These are phyloP conservation scores for Hoplostethus atlanticus DNA, from an alignment of 2,797 vertebrate species.

Conservation along the genomic window DNA sequence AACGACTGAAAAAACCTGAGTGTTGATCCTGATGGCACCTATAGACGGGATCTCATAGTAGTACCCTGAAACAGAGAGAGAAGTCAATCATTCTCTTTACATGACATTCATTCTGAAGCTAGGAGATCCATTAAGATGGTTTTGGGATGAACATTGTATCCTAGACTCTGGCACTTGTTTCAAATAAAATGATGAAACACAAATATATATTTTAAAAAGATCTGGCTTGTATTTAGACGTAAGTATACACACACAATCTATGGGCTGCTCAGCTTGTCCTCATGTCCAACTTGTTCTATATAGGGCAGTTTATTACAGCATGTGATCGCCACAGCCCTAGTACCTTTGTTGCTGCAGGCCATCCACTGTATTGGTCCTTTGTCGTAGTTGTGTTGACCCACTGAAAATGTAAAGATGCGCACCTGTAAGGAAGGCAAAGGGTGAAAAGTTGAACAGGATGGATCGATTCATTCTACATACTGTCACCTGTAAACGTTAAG, in stretches of 20 bases:
- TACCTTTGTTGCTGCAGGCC: conserved; percentile 98
- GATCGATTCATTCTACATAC: neutral
- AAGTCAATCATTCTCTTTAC: neutral
- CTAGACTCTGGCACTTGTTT: too few species aligned
- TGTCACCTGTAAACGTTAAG: neutral
- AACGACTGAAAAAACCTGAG: conserved; percentile 63
- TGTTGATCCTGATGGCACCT: conserved; percentile 98
- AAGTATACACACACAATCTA: too few species aligned
- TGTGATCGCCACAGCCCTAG: neutral
- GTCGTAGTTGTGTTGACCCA: conserved; percentile 98
- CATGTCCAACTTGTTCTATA: neutral
- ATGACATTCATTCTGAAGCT: neutral
- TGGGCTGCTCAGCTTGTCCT: neutral
- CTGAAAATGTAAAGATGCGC: conserved; percentile 97
- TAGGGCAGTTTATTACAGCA: too few species aligned
- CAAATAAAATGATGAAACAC: neutral
- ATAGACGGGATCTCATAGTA: conserved; percentile 99
- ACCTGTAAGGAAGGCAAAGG: conserved; percentile 81
- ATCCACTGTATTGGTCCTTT: conserved; percentile 97
- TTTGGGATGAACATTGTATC: too few species aligned
- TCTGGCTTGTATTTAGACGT: too few species aligned
- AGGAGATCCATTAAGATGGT: neutral
- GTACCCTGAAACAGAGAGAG: conserved; percentile 86
- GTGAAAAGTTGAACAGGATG: neutral
- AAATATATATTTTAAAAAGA: neutral